Conservation (phyloP, 1,140 invertebrate species). For the Drosophila lacertosa region DNA sequence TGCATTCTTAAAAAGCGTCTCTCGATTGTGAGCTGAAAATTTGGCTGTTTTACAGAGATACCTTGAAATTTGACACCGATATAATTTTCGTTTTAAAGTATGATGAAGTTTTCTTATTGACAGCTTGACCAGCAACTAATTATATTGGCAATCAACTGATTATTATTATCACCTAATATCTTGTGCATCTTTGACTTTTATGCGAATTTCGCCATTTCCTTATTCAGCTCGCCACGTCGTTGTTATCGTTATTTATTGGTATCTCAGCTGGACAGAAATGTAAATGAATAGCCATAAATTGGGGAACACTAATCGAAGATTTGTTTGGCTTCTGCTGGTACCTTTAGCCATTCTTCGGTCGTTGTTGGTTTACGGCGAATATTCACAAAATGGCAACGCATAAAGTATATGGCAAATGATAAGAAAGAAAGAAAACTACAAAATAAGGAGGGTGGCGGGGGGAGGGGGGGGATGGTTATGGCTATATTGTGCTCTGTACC, state of each 20-base stretch:
- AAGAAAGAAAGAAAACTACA: conserved; percentile 25
- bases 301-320: conserved; percentile 51
- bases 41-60: not conserved
- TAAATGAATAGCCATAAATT: conserved; percentile 58
- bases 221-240: not conserved
- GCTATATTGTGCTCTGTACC: conserved; percentile 10
- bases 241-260: conserved; percentile 43
- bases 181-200: not conserved
- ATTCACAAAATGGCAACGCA: conserved; percentile 36
- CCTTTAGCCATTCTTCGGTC: conserved; percentile 22
- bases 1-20: conserved; percentile 46
- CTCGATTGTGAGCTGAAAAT: conserved; percentile 3
- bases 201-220: not conserved
- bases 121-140: no score
- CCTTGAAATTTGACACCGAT: not conserved
- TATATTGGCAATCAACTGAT: no score
- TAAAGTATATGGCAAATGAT: conserved; percentile 29
- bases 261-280: conserved; percentile 33
- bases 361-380: conserved; percentile 55
- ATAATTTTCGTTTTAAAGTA: no score
- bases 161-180: not conserved
- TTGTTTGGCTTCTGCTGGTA: conserved; percentile 22
- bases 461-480: not conserved
- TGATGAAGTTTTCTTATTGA: no score
- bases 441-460: not conserved